A percentile compares a stretch with the other conserved stretches of the same genome.
Conservation (phyloP, 2,888 invertebrate species). For the Thyatira batis region DNA sequence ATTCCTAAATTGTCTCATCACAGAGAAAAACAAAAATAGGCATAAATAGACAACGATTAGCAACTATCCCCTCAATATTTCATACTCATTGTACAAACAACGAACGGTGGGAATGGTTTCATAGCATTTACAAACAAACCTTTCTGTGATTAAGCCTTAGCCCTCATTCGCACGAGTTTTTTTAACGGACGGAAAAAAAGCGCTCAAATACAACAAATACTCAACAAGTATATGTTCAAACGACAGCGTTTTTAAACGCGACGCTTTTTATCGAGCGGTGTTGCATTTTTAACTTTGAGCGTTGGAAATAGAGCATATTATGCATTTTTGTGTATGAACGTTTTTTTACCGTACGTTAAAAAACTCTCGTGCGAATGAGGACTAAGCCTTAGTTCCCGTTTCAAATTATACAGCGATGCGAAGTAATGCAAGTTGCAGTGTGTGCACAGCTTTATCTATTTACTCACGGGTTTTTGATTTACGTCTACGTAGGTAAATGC, state of each 20-base stretch:
- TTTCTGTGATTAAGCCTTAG: constrained; percentile 30
- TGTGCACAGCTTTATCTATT: background rate
- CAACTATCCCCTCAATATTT: background rate
- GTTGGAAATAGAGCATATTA: no score
- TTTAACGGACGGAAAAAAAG: no score
- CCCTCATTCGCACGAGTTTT: constrained; percentile 3
- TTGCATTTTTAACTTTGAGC: no score
- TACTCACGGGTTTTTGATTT: background rate
- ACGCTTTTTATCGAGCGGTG: no score
- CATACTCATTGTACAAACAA: constrained; percentile 24
- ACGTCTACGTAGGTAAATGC: background rate
- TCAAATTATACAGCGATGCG: background rate
- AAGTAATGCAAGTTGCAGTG: background rate
- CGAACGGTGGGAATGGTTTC: constrained; percentile 24
- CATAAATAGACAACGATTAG: background rate
- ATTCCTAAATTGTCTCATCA: background rate
- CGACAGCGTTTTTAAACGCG: no score
- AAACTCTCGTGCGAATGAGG: no score
- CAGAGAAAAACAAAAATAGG: background rate
- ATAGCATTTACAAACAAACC: constrained; percentile 24
- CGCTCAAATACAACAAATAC: no score
- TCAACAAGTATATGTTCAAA: no score
- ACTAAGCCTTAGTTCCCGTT: background rate
- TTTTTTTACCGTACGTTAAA: no score
- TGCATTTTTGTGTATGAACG: no score